Percentiles rank a stretch among this genome's conserved stretches.
phyloP scores from a whole-genome alignment of 1,140 invertebrate species.

The Campoletis sonorensis region DNA sequence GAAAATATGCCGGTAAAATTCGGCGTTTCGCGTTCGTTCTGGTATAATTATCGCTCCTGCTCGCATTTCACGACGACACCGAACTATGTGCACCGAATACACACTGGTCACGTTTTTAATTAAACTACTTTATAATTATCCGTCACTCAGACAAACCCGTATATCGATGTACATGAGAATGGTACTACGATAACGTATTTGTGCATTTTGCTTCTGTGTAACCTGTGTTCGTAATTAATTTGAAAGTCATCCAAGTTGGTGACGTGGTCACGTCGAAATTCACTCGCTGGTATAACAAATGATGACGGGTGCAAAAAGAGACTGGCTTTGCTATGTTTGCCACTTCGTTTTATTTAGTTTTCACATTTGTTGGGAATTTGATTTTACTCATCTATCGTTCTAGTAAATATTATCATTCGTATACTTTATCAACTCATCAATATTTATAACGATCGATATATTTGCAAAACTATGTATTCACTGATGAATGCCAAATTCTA shows the following conservation, averaged over 20 bases:
- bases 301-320: background rate
- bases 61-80: conserved; percentile 1
- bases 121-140: conserved; percentile 45
- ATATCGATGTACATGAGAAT: background rate
- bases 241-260: background rate
- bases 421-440: too few relatives aligned
- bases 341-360: background rate
- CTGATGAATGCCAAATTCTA: too few relatives aligned
- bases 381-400: background rate
- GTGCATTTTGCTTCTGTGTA: background rate
- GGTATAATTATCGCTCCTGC: conserved; percentile 37
- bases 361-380: background rate
- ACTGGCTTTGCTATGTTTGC: background rate
- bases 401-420: background rate
- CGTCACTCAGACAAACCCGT: background rate
- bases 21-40: conserved; percentile 30
- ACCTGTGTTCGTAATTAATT: conserved; percentile 30
- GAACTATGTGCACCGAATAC: background rate
- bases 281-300: background rate
- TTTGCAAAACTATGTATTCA: too few relatives aligned
- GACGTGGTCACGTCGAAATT: conserved; percentile 4
- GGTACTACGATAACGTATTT: background rate
- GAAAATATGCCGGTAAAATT: conserved; percentile 44
- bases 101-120: conserved; percentile 37
- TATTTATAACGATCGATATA: too few relatives aligned